phyloP scores from a whole-genome alignment of 2,888 invertebrate species.

The Machimus atricapillus region DNA sequence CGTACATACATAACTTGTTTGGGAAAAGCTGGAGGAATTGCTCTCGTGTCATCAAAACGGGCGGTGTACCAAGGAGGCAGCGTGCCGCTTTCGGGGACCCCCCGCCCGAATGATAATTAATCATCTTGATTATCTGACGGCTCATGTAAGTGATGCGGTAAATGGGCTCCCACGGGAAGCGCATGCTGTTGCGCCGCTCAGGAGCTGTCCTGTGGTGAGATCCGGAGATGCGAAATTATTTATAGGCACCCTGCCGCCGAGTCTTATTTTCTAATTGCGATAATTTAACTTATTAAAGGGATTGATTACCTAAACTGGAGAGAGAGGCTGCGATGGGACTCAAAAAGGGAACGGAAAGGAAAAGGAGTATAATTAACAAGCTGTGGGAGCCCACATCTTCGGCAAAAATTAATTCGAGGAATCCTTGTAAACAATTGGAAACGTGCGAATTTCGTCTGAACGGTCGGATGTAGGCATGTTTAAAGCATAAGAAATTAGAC shows the following conservation, averaged over 20 bases:
- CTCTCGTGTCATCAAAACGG: neutral
- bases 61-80: neutral
- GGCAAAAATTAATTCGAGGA: neutral
- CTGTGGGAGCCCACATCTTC: neutral
- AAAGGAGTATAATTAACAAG: neutral
- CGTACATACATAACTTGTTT: neutral
- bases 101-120: neutral
- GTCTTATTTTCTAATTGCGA: neutral
- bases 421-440: neutral
- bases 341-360: neutral
- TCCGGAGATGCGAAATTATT: neutral
- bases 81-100: neutral
- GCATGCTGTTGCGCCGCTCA: neutral
- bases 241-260: neutral
- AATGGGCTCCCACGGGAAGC: neutral
- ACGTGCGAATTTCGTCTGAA: constrained; percentile 69
- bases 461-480: neutral
- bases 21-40: neutral
- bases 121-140: neutral
- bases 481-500: neutral
- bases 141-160: neutral
- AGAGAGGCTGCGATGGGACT: neutral
- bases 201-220: neutral
- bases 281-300: neutral
- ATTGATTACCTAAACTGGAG: neutral